Evolutionary conservation across 1,140 invertebrate species (phyloP).

Genomic region (Hylaeus anthracinus): DNA sequence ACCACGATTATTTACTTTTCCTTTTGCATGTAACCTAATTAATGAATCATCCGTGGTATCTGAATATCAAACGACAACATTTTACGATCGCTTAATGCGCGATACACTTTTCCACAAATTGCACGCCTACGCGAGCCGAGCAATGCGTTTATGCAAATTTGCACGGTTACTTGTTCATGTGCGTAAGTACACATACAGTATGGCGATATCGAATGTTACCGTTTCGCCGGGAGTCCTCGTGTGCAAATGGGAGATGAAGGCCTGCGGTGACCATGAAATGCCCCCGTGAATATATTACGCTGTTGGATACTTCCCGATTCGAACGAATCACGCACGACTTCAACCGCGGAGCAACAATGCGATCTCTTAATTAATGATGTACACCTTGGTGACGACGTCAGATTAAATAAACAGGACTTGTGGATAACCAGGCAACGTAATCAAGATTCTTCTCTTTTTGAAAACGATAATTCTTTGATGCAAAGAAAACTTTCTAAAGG

Average conservation of each 20-base stretch:
- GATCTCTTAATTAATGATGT: too few relatives aligned
- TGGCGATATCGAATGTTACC: conserved; percentile 42
- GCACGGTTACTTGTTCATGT: conserved; percentile 29
- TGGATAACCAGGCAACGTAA: too few relatives aligned
- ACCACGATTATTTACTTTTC: background rate
- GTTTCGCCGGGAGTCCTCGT: conserved; percentile 20
- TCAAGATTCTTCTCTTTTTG: too few relatives aligned
- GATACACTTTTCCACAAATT: conserved; percentile 37
- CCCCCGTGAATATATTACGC: conserved; percentile 65
- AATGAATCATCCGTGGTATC: background rate
- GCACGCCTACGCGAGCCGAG: background rate
- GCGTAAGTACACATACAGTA: conserved; percentile 32
- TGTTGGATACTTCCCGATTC: conserved; percentile 5
- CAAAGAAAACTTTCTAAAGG: too few relatives aligned
- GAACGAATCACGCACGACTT: background rate
- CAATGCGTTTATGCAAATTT: conserved; percentile 48
- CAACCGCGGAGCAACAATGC: background rate
- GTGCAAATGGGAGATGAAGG: conserved; percentile 47
- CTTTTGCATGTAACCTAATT: background rate
- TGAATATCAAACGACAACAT: conserved; percentile 7
- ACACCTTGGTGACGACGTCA: too few relatives aligned
- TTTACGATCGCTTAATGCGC: conserved; percentile 5
- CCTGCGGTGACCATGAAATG: conserved; percentile 70
- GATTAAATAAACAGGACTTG: too few relatives aligned
- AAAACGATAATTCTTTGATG: too few relatives aligned